Base-by-base conservation (phyloP, 2,797 vertebrate genomes). In the Anguilla megastoma region DNA sequence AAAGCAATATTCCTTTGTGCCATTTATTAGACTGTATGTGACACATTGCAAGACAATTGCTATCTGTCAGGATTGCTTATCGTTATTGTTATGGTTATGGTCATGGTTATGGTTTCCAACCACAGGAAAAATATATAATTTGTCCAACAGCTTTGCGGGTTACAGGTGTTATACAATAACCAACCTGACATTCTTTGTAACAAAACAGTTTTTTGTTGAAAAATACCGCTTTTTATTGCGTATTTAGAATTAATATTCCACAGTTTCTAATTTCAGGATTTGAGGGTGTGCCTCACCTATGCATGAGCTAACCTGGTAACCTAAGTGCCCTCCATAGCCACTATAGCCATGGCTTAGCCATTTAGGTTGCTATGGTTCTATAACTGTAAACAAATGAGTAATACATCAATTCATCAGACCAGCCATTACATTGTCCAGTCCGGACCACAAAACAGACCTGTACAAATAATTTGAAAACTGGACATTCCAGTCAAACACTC, bases 21-120 rank as follows among this genome's bases (percentile, higher is more conserved):
- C 52, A 33, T 87, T 84, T 71, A 52, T 69, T 60, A 45, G 80
- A 54, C n/a, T 80, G 6, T 45, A 48, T 80, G 33, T 76, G 71
- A 76, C 36, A 76, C 71, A 76, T 36, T 14, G 27, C 71, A 76
- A 18, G 71, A 36, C 71, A 76, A 76, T 76, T 76, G 71, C 9
- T 76, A 76, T 76, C 30, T 76, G 71, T 76, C 71, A 76, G 71
- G 71, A 76, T 76, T 76, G 36, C 71, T 76, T 76, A 76, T 76
- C 21, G 30, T 76, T 76, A 76, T 36, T 33, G 71, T 76, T 76
- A 76, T 71, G 69, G n/a, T 71, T 71, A 71, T 36, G 71, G 27
- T 76, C 33, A 76, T 76, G 71, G 71, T 36, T 76, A 76, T 76
- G 71, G 30, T 36, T 76, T 76, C 71, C 33, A 76, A 76, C 27